These are phyloP conservation scores for Nothoprocta perdicaria DNA, from an alignment of 2,113 vertebrate species.

Conservation along the genomic window DNA sequence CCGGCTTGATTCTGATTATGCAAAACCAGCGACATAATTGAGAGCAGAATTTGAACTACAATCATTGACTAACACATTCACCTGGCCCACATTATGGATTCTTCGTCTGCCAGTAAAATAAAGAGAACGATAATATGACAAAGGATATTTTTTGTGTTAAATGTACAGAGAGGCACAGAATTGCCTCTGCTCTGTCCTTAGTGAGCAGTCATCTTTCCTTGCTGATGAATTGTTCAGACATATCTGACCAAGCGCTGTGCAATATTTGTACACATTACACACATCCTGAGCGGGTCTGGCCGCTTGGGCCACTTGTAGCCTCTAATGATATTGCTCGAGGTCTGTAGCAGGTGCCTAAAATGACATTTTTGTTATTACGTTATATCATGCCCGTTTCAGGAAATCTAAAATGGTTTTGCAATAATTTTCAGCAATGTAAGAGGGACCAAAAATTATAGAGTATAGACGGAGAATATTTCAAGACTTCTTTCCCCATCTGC, in stretches of 20 bases:
- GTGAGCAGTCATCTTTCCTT: fast-evolving
- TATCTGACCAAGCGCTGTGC: neutral
- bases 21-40: neutral
- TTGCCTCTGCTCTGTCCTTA: neutral
- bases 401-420: neutral
- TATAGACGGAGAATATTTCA: conserved; percentile 8
- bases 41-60: neutral
- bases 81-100: too few species aligned
- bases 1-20: neutral
- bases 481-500: neutral
- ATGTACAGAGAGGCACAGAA: neutral
- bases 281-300: neutral
- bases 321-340: neutral
- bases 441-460: conserved; percentile 6
- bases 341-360: conserved; percentile 45
- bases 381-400: neutral
- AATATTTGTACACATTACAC: neutral
- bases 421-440: neutral
- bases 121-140: too few species aligned
- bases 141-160: neutral
- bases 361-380: neutral
- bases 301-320: neutral
- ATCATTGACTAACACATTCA: too few species aligned
- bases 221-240: neutral
- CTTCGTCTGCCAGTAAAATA: too few species aligned